phyloP scores from a whole-genome alignment of 2,113 vertebrate species.

The Pogona vitticeps region DNA sequence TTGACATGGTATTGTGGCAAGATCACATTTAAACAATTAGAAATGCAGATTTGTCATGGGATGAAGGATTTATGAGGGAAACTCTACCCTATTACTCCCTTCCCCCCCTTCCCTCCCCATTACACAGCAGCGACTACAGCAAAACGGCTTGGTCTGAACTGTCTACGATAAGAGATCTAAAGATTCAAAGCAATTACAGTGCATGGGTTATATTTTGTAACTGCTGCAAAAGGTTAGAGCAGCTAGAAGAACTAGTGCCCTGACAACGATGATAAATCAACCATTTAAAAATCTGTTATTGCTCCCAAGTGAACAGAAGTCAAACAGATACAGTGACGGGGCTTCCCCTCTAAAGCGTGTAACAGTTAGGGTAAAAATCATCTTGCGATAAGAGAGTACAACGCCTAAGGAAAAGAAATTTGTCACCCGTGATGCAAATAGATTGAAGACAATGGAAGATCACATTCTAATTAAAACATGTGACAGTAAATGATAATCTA shows the following conservation, averaged over 20 bases:
- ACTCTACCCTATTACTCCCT: neutral
- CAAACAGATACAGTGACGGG: slow-evolving; percentile 34
- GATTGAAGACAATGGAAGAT: slow-evolving; percentile 69
- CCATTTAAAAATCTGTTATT: slow-evolving; percentile 7
- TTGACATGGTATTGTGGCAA: too few species aligned
- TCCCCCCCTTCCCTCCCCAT: neutral
- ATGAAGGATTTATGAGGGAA: neutral
- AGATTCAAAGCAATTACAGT: slow-evolving; percentile 29
- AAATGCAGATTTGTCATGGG: too few species aligned
- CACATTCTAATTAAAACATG: slow-evolving; percentile 67
- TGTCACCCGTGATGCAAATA: slow-evolving; percentile 65
- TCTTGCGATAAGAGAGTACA: slow-evolving; percentile 57
- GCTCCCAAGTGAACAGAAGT: slow-evolving; percentile 19
- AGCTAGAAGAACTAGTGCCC: neutral
- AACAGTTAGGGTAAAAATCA: slow-evolving; percentile 47
- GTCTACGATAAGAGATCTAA: neutral
- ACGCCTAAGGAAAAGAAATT: slow-evolving; percentile 65
- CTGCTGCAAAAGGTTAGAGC: slow-evolving; percentile 17
- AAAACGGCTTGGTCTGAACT: neutral
- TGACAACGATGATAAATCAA: slow-evolving; percentile 9
- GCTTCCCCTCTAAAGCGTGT: slow-evolving; percentile 19
- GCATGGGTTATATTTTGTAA: slow-evolving; percentile 23
- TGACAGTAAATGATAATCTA: slow-evolving; percentile 67
- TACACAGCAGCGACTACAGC: neutral
- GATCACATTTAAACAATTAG: neutral